These are phyloP conservation scores for Oriolus oriolus DNA, from an alignment of 2,113 vertebrate genomes.

Conservation along the genomic window DNA sequence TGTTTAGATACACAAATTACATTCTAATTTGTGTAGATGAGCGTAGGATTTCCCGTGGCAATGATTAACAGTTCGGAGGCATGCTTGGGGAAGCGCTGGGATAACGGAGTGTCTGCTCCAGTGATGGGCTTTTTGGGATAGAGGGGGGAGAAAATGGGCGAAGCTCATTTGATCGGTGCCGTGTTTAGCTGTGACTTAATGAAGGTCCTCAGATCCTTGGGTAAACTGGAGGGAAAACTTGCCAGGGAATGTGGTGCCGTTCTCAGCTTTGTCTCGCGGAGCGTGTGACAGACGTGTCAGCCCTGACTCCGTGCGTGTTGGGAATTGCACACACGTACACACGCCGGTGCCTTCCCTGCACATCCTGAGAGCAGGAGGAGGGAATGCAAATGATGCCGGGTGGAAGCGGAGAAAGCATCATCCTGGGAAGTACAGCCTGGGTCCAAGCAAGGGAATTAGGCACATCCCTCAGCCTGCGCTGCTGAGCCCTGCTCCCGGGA, in stretches of 20 bases:
- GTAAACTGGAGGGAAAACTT: background rate
- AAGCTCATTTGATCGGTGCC: accelerated
- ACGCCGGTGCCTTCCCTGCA: background rate
- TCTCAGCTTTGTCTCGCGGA: conserved; percentile 42
- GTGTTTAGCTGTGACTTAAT: background rate
- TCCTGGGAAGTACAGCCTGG: background rate
- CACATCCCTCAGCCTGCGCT: background rate
- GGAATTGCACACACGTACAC: background rate
- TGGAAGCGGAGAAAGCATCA: background rate
- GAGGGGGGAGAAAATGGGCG: background rate
- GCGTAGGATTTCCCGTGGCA: background rate
- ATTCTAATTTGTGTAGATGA: background rate
- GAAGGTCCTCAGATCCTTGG: background rate
- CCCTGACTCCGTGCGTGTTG: background rate
- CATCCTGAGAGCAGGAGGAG: background rate
- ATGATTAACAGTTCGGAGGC: background rate
- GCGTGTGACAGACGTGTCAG: conserved; percentile 10
- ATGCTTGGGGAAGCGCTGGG: background rate
- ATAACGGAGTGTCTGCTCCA: background rate
- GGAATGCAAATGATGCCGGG: background rate
- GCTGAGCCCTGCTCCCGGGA: background rate
- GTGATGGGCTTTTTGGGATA: background rate
- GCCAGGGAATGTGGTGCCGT: background rate
- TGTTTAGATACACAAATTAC: conserved; percentile 2
- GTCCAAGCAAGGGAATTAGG: background rate